These are phyloP conservation scores for Lethenteron reissneri DNA, from an alignment of 2,113 vertebrate genomes.

Conservation along the genomic window DNA sequence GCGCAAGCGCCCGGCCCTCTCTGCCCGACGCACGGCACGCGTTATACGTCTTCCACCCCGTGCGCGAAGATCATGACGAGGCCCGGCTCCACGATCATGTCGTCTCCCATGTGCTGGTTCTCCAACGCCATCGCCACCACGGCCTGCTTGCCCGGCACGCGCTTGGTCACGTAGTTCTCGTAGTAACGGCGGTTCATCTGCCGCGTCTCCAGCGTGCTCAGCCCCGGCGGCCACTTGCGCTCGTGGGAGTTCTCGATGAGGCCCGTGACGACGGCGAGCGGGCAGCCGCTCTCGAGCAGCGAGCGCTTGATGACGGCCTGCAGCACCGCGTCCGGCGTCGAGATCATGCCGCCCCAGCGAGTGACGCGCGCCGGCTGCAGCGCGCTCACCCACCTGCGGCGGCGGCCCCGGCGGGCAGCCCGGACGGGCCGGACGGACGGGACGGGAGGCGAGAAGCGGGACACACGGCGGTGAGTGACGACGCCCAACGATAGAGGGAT, in stretches of 20 bases:
- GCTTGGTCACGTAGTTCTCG: slow-evolving; percentile 94
- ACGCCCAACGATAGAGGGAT: no score
- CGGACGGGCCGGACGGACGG: no score
- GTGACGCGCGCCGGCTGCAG: slow-evolving; percentile 88
- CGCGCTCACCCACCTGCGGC: slow-evolving; percentile 74
- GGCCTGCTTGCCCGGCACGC: slow-evolving; percentile 87
- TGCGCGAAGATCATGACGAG: slow-evolving; percentile 95
- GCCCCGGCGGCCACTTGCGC: slow-evolving; percentile 84
- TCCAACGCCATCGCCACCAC: slow-evolving; percentile 96
- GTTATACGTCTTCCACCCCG: slow-evolving; percentile 68
- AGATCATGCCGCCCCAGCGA: slow-evolving; percentile 96
- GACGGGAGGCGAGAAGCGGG: no score
- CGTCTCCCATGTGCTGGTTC: slow-evolving; percentile 96
- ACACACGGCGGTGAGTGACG: no score
- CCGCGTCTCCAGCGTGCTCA: slow-evolving; percentile 82
- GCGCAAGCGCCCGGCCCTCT: background rate
- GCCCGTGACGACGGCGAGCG: slow-evolving; percentile 74
- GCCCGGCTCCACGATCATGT: slow-evolving; percentile 92
- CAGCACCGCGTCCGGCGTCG: slow-evolving; percentile 75
- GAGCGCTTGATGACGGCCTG: slow-evolving; percentile 94
- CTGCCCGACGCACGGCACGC: background rate
- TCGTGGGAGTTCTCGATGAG: slow-evolving; percentile 93
- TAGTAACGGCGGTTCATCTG: slow-evolving; percentile 98
- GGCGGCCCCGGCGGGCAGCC: background rate
- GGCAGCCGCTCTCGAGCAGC: slow-evolving; percentile 84